Conservation (phyloP, 2,797 vertebrate species). For the Onychomys leucogaster region DNA sequence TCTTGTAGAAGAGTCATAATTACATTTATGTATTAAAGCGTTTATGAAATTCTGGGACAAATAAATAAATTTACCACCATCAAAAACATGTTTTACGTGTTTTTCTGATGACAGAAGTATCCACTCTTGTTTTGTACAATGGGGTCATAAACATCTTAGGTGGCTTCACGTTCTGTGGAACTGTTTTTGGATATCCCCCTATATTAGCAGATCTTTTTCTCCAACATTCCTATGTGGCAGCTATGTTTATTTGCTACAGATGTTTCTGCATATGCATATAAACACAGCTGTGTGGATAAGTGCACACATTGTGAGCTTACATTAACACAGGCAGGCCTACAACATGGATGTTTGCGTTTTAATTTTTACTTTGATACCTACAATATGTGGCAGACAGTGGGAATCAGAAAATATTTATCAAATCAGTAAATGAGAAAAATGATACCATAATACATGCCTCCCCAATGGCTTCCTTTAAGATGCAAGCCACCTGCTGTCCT, state of each 20-base stretch:
- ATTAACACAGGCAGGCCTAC: not conserved
- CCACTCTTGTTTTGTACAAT: not conserved
- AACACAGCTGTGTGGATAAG: not conserved
- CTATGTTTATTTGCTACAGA: not conserved
- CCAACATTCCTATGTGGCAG: not conserved
- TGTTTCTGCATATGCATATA: not conserved
- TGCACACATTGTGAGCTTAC: not conserved
- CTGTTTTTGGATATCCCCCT: not conserved
- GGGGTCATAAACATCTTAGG: not conserved
- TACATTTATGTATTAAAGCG: not conserved
- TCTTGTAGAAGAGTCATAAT: not conserved
- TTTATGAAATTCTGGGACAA: not conserved
- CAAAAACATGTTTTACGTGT: not conserved
- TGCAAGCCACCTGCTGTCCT: not conserved
- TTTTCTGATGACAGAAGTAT: not conserved
- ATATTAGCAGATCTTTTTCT: not conserved
- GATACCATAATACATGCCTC: not conserved
- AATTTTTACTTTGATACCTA: not conserved
- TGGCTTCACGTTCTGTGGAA: not conserved
- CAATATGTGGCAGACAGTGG: not conserved
- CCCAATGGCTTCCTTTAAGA: not conserved
- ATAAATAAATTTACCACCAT: not conserved
- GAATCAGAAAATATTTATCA: slow-evolving; percentile 30
- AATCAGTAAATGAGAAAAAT: not conserved
- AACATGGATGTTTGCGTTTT: not conserved